phyloP scores from a whole-genome alignment of 2,888 invertebrate species.

The Hypomecis punctinalis region DNA sequence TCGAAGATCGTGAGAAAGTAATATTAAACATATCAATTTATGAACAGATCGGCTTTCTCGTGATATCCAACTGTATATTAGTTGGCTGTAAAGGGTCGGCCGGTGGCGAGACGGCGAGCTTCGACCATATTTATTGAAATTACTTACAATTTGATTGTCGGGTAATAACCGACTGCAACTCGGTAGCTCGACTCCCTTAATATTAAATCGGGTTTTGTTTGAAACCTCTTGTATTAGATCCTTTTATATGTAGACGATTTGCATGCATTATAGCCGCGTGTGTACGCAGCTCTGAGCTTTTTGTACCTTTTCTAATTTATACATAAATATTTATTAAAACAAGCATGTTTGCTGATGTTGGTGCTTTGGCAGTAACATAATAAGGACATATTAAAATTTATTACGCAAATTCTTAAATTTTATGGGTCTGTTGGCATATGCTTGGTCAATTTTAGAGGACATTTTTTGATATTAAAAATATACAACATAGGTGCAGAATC shows the following conservation, averaged over 20 bases:
- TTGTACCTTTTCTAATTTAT: constrained; percentile 20
- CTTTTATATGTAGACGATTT: constrained; percentile 62
- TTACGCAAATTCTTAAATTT: not conserved
- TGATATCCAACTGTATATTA: constrained; percentile 82
- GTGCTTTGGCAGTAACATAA: constrained; percentile 7
- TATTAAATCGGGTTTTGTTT: constrained; percentile 74
- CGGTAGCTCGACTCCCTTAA: constrained; percentile 74
- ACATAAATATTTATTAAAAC: constrained; percentile 21
- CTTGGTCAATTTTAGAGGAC: not conserved
- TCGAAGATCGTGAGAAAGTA: constrained; percentile 80
- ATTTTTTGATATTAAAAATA: not conserved
- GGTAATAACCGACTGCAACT: constrained; percentile 73
- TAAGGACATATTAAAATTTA: constrained; percentile 2
- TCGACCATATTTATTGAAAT: constrained; percentile 82
- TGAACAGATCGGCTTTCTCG: constrained; percentile 79
- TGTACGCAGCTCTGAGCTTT: constrained; percentile 10
- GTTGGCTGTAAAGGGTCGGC: constrained; percentile 74
- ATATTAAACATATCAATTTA: constrained; percentile 84
- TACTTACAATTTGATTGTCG: constrained; percentile 83
- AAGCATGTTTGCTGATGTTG: constrained; percentile 14
- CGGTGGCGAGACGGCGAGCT: constrained; percentile 53
- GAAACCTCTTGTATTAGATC: constrained; percentile 73
- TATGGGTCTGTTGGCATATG: constrained; percentile 6
- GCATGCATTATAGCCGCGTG: constrained; percentile 41
- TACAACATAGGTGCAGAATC: too few relatives aligned